Evolutionary conservation across 2,797 vertebrate genomes (phyloP), one percentile per base, ranked within the genome.

Genomic region (Clarias platycephalus): DNA sequence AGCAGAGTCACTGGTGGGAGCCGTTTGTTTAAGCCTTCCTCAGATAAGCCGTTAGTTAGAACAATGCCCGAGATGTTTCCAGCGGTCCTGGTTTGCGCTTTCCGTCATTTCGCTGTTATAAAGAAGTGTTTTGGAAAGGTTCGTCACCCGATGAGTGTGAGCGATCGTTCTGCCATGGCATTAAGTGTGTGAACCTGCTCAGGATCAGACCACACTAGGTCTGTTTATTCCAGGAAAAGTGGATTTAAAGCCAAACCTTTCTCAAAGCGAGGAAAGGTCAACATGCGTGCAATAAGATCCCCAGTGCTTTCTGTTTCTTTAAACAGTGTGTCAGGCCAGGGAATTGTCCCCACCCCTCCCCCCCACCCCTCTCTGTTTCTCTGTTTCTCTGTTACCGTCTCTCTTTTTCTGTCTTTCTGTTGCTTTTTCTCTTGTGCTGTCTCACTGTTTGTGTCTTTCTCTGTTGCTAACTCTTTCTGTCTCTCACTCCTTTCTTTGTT

Each of bases 91-190:
- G 3, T 26, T 63, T 18, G 77, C 2, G 40, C 2, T 49, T 80
- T 37, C 40, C 40, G 77, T 64, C 60, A 28, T 66, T 64, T 49
- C 24, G 1, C 53, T 40, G 57, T 28, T 55, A 57, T 57, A 49
- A 67, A 3, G 44, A 80, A 74, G n/a, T 79, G 28, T 83, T 82
- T 80, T 68, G 64, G 34, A 84, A 44, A 55, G 49, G 49, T 26
- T 72, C 28, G 60, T 84, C 37, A 68, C 81, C 22, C n/a, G 62
- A 79, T 72, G 53, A 86, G 82, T 86, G 83, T 82, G n/a, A 76
- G 70, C 70, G 55, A 72, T 64, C 34, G 10, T 5, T 37, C 62
- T 64, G 53, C 53, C 44, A 22, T 81, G 34, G 58, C 76, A 49
- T 58, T 3, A 72, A 85, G 62, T 79, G 74, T 83, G 57, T 71